phyloP scores from a whole-genome alignment of 2,888 invertebrate genomes.

The Drosophila anomalata region DNA sequence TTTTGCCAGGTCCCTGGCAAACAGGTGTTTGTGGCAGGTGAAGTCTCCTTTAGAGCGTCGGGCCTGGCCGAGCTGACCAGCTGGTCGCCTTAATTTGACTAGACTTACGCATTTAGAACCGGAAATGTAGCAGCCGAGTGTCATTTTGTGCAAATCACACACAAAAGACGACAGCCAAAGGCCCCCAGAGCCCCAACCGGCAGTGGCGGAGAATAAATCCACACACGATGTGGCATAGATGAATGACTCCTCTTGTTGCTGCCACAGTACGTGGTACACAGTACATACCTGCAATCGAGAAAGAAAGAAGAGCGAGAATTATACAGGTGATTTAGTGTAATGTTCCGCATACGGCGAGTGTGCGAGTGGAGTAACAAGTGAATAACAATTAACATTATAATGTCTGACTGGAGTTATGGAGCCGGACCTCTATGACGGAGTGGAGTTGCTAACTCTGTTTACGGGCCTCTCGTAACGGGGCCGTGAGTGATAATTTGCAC shows the following conservation, averaged over 20 bases:
- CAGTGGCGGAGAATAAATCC: constrained; percentile 23
- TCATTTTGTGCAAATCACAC: constrained; percentile 77
- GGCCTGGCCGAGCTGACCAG: constrained; percentile 46
- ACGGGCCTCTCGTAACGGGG: constrained; percentile 18
- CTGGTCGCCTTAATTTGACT: constrained; percentile 73
- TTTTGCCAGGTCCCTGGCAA: constrained; percentile 63
- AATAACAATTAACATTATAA: constrained; percentile 46
- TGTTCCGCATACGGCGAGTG: constrained; percentile 19
- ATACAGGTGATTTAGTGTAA: constrained; percentile 36
- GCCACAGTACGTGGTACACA: too few relatives aligned
- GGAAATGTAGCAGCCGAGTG: constrained; percentile 74
- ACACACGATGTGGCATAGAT: constrained; percentile 41
- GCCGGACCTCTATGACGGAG: constrained; percentile 11
- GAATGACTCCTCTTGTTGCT: constrained; percentile 31
- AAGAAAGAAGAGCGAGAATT: constrained; percentile 34
- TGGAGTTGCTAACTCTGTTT: constrained; percentile 23
- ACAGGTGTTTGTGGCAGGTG: constrained; percentile 74
- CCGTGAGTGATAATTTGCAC: constrained; percentile 6
- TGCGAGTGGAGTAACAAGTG: constrained; percentile 33
- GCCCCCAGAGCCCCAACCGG: constrained; percentile 20
- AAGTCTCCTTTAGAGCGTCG: constrained; percentile 46
- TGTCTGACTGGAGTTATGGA: constrained; percentile 31
- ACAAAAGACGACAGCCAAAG: constrained; percentile 68
- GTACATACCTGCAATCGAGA: constrained; percentile 41
- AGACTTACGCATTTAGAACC: constrained; percentile 80